A percentile compares a stretch with the other conserved stretches of the same genome.
These are phyloP conservation scores for Ichneumoninae sp. DNA, from an alignment of 2,888 invertebrate species.

Conservation along the genomic window DNA sequence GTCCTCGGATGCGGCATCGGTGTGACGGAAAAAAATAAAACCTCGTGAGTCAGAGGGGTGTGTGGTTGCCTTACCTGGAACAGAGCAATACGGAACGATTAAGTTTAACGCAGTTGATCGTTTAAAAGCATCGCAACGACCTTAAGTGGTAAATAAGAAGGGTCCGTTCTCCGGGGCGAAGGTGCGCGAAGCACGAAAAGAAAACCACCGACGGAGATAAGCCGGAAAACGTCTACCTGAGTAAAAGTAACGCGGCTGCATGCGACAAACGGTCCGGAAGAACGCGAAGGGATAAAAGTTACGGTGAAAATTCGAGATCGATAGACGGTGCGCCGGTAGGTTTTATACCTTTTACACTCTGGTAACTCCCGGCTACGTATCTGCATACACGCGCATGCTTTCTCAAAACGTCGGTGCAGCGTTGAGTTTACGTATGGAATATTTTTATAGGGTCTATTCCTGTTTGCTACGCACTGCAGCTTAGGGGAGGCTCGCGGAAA, in stretches of 20 bases:
- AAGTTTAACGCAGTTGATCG: neutral
- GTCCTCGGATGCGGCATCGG: conserved; percentile 15
- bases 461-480: neutral
- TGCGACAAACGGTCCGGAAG: conserved; percentile 45
- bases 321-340: conserved; percentile 8
- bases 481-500: neutral
- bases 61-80: conserved; percentile 71
- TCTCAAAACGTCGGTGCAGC: neutral
- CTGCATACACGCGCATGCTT: neutral
- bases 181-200: neutral
- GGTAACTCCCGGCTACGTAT: neutral
- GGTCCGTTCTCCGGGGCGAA: neutral
- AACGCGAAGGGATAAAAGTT: conserved; percentile 24
- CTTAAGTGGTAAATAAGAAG: neutral
- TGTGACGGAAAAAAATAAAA: neutral
- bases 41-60: conserved; percentile 10
- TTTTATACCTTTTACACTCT: neutral
- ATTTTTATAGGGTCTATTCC: conserved; percentile 11
- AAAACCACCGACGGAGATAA: neutral
- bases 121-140: neutral
- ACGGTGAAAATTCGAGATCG: conserved; percentile 35
- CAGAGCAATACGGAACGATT: conserved; percentile 57
- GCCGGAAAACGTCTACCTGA: conserved; percentile 42
- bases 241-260: conserved; percentile 33
- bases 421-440: neutral